phyloP scores from a whole-genome alignment of 2,797 vertebrate genomes.

The Margarornis squamiger region DNA sequence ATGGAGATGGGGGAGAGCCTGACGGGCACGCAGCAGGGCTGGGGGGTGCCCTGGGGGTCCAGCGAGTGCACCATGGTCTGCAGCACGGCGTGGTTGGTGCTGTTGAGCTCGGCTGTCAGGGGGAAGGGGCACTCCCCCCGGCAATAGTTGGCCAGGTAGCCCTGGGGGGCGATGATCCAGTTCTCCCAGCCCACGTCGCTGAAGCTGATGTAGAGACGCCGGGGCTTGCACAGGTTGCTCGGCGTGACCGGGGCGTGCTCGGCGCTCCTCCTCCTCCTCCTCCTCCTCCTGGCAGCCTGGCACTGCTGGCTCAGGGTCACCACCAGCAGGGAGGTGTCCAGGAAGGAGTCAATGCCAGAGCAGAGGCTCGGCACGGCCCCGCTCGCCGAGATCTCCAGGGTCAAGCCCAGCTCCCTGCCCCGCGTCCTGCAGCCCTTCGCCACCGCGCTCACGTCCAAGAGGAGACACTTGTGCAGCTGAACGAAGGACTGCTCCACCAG shows the following conservation, averaged over 20 bases:
- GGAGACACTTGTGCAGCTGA: conserved; percentile 70
- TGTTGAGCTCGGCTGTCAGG: conserved; percentile 83
- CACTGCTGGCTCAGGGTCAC: conserved; percentile 88
- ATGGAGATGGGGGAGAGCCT: conserved; percentile 92
- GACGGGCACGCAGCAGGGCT: conserved; percentile 92
- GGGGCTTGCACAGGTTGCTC: conserved; percentile 84
- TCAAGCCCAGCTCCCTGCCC: conserved; percentile 75
- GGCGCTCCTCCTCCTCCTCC: conserved; percentile 55
- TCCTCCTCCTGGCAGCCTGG: conserved; percentile 16
- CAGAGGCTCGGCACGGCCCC: background rate
- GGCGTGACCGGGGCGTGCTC: background rate
- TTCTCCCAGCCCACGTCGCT: conserved; percentile 94
- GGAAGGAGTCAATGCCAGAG: conserved; percentile 22
- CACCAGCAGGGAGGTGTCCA: conserved; percentile 79
- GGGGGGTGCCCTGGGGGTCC: conserved; percentile 80
- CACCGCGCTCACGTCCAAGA: conserved; percentile 80
- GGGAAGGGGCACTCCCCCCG: conserved; percentile 90
- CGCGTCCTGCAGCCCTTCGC: conserved; percentile 69
- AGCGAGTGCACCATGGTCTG: conserved; percentile 90
- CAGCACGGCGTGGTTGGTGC: conserved; percentile 93
- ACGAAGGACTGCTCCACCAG: conserved; percentile 80
- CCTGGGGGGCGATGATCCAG: conserved; percentile 95
- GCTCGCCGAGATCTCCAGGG: conserved; percentile 74
- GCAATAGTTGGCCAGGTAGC: conserved; percentile 96
- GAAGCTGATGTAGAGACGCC: conserved; percentile 91